Percentiles rank a stretch among this genome's conserved stretches.
Evolutionary conservation across 2,888 invertebrate genomes (phyloP).

Genomic region (Orthosia incerta): DNA sequence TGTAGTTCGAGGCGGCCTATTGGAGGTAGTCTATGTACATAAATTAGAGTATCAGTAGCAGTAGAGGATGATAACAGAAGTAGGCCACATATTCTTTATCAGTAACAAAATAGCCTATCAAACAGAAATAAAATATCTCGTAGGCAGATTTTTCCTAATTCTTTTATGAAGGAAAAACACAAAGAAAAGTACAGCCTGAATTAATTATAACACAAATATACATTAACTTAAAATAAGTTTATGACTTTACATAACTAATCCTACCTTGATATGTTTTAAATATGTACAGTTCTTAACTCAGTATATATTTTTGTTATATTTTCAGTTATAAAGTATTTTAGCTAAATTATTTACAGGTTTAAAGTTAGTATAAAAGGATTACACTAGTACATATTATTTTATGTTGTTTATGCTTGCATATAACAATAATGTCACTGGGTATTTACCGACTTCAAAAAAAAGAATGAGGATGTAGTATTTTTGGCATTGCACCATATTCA

Average conservation of each 20-base stretch:
- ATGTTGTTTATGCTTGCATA: background rate
- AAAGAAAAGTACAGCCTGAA: background rate
- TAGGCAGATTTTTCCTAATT: slow-evolving; percentile 1
- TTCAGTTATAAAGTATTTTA: background rate
- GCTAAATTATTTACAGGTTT: background rate
- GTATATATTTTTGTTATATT: background rate
- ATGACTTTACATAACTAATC: background rate
- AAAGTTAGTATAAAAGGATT: background rate
- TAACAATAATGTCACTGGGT: no score
- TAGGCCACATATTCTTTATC: background rate
- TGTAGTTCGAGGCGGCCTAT: no score
- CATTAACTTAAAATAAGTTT: slow-evolving; percentile 17
- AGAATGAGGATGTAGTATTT: no score
- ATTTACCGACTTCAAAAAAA: no score
- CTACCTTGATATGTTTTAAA: no score
- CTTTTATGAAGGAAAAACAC: background rate
- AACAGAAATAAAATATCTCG: background rate
- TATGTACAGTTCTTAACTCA: background rate
- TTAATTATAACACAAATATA: background rate
- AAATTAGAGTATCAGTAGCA: no score
- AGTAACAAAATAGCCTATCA: background rate
- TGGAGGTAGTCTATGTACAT: no score
- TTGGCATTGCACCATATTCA: no score
- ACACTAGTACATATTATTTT: background rate
- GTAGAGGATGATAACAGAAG: no score